Evolutionary conservation across 2,113 vertebrate species (phyloP).

Genomic region (Myotis lucifugus): DNA sequence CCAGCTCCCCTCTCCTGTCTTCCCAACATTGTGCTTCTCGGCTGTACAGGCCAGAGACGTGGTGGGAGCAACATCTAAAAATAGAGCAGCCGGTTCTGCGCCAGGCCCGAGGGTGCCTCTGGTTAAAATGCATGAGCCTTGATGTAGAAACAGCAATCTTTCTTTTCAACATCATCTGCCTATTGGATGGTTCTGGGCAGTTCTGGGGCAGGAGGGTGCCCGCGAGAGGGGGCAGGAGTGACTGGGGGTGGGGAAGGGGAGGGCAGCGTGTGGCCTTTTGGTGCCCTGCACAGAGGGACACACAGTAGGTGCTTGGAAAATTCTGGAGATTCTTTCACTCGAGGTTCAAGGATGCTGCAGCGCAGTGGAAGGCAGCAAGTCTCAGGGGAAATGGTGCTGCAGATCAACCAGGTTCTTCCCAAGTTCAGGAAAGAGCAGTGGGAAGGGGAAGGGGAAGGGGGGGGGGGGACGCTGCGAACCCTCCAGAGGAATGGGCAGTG

Average conservation of each 20-base stretch:
- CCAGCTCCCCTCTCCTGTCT: rapidly evolving
- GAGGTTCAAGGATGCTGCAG: not conserved
- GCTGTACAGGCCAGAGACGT: not conserved
- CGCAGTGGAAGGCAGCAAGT: not conserved
- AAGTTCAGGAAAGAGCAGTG: not conserved
- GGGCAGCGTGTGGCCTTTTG: rapidly evolving
- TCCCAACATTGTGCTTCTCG: not conserved
- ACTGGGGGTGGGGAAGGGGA: not conserved
- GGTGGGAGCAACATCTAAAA: conserved; percentile 35
- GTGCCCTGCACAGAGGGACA: not conserved
- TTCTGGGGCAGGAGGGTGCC: not conserved
- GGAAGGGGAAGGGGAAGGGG: not conserved
- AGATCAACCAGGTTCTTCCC: not conserved
- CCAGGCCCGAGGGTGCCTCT: not conserved
- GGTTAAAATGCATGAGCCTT: conserved; percentile 53
- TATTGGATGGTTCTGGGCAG: not conserved
- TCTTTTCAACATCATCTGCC: conserved; percentile 1
- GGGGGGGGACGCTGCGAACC: not conserved
- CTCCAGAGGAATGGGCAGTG: not conserved
- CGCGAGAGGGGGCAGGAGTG: too few relatives aligned
- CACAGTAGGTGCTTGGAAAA: not conserved
- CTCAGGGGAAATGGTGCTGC: rapidly evolving
- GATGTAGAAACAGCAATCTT: not conserved
- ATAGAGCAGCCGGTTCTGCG: conserved; percentile 29
- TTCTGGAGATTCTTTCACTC: rapidly evolving